These are phyloP conservation scores for Trichomycterus rosablanca DNA, from an alignment of 2,113 vertebrate species.

Conservation along the genomic window DNA sequence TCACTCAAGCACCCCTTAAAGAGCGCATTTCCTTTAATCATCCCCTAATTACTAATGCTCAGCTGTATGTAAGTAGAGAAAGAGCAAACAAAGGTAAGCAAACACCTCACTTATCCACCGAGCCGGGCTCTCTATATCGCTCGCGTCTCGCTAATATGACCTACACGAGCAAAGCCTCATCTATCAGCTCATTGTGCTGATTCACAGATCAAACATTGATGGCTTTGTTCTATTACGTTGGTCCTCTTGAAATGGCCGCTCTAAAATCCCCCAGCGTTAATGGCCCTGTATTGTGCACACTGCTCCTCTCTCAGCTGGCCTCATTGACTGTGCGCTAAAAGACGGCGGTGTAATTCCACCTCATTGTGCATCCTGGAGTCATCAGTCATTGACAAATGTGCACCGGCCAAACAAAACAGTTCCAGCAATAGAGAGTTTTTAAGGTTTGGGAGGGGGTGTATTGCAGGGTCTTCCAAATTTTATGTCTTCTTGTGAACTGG, in stretches of 20 bases:
- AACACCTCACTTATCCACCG: constrained; percentile 16
- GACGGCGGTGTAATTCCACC: constrained; percentile 26
- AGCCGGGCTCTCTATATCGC: no score
- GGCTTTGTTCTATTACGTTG: constrained; percentile 19
- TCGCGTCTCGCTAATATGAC: no score
- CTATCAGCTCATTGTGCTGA: constrained; percentile 24
- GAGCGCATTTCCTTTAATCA: no score
- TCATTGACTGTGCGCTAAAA: constrained; percentile 26
- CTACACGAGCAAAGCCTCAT: background rate
- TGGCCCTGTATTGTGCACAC: constrained; percentile 15
- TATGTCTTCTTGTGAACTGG: no score
- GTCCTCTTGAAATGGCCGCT: constrained; percentile 11
- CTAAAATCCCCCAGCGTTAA: constrained; percentile 17
- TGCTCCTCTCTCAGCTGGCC: constrained; percentile 8
- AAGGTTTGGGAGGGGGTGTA: no score
- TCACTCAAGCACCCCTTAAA: no score
- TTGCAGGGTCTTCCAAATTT: no score
- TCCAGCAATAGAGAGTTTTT: no score
- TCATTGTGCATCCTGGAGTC: constrained; percentile 6
- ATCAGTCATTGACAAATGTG: constrained; percentile 22
- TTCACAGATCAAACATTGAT: constrained; percentile 29
- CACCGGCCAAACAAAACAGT: constrained; percentile 15
- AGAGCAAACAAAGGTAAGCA: constrained; percentile 20
- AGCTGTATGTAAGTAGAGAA: no score
- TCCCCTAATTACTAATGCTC: no score